Evolutionary conservation across 2,797 vertebrate genomes (phyloP).

Genomic region (Odontamblyopus rebecca): DNA sequence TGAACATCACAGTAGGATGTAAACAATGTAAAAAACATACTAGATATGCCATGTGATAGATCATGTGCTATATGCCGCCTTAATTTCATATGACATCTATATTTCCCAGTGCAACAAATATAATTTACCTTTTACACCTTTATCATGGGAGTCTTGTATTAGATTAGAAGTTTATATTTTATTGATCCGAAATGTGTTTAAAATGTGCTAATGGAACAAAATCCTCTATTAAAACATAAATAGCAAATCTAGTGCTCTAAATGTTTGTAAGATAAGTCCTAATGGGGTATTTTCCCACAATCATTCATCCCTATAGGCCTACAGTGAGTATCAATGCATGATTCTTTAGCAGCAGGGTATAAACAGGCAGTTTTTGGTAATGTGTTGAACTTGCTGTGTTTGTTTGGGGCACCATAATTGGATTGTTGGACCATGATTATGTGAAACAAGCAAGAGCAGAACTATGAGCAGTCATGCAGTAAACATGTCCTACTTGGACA

Average conservation of each 20-base stretch:
- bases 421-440: conserved; percentile 11
- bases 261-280: neutral
- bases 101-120: neutral
- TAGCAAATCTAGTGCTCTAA: neutral
- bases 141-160: neutral
- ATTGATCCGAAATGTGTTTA: neutral
- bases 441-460: conserved; percentile 28
- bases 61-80: too few relatives aligned
- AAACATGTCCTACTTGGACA: conserved; percentile 57
- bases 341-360: neutral
- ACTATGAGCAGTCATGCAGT: conserved; percentile 62
- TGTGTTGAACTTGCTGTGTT: conserved; percentile 10
- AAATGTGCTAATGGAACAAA: neutral
- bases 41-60: too few relatives aligned
- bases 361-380: neutral
- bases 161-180: too few relatives aligned
- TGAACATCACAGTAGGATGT: too few relatives aligned
- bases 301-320: neutral
- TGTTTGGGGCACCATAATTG: conserved; percentile 17
- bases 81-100: too few relatives aligned
- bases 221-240: neutral
- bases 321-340: neutral
- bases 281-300: neutral
- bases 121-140: too few relatives aligned
- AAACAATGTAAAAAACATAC: too few relatives aligned